phyloP scores from a whole-genome alignment of 2,113 vertebrate genomes.

The Alaudala cheleensis region DNA sequence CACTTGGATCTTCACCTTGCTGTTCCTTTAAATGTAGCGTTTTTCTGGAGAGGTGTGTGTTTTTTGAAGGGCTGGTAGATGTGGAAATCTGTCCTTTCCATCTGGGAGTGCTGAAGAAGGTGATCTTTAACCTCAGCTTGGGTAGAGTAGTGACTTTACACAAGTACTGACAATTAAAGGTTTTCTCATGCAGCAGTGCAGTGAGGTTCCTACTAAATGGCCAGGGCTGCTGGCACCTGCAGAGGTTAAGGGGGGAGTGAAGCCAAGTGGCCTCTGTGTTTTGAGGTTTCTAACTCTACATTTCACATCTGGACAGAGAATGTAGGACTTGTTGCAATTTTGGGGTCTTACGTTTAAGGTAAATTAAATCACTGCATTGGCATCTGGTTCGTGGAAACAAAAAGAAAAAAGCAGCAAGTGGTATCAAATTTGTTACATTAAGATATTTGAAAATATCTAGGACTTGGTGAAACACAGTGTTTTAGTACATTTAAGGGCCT shows the following conservation, averaged over 20 bases:
- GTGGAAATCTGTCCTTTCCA: neutral
- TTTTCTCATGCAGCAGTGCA: neutral
- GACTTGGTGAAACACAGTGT: neutral
- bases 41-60: neutral
- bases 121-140: neutral
- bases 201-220: neutral
- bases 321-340: neutral
- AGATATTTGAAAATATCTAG: neutral
- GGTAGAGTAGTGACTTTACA: neutral
- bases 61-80: neutral
- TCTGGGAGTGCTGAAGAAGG: neutral
- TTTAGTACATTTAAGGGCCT: neutral
- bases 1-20: neutral
- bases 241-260: neutral
- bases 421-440: neutral
- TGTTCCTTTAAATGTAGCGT: neutral
- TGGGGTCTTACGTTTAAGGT: neutral
- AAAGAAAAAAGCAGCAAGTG: neutral
- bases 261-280: neutral
- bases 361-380: neutral
- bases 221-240: neutral
- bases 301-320: neutral
- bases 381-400: neutral
- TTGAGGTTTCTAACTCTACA: neutral
- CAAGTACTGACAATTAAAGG: neutral